Percentiles rank a stretch among this genome's conserved stretches.
Conservation (phyloP, 2,888 invertebrate species). For the Diploptera punctata region DNA sequence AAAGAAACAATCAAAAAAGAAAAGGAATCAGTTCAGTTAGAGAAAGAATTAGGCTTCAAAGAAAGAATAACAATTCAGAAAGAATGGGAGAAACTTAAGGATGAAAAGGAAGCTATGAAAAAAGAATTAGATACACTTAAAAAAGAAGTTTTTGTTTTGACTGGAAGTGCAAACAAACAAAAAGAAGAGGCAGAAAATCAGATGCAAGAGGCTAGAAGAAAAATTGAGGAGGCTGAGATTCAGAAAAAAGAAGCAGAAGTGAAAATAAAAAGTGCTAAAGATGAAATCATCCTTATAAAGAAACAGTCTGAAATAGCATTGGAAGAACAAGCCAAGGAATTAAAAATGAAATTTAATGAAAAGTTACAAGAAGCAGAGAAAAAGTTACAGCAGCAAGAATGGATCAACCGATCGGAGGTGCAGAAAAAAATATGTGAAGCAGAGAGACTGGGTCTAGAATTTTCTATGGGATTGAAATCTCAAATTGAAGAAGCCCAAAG, state of each 20-base stretch:
- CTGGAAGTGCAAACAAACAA: slow-evolving; percentile 41
- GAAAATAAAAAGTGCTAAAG: background rate
- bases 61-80: background rate
- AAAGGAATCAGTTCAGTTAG: slow-evolving; percentile 45
- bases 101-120: background rate
- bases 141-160: slow-evolving; percentile 5
- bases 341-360: background rate
- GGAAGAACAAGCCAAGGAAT: background rate
- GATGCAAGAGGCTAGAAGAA: slow-evolving; percentile 42
- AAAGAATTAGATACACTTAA: slow-evolving; percentile 36
- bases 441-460: slow-evolving; percentile 44
- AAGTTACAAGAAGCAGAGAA: slow-evolving; percentile 63
- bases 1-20: slow-evolving; percentile 45
- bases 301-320: background rate
- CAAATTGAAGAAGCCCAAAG: slow-evolving; percentile 56
- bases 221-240: slow-evolving; percentile 10
- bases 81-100: background rate
- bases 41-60: slow-evolving; percentile 17
- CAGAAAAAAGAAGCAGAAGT: slow-evolving; percentile 18
- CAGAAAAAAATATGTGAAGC: slow-evolving; percentile 59
- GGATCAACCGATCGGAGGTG: slow-evolving; percentile 62
- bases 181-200: slow-evolving; percentile 46
- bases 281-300: background rate
- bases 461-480: background rate
- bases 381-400: slow-evolving; percentile 53